Conservation (phyloP, 2,888 invertebrate genomes). For the Dryococelus australis region DNA sequence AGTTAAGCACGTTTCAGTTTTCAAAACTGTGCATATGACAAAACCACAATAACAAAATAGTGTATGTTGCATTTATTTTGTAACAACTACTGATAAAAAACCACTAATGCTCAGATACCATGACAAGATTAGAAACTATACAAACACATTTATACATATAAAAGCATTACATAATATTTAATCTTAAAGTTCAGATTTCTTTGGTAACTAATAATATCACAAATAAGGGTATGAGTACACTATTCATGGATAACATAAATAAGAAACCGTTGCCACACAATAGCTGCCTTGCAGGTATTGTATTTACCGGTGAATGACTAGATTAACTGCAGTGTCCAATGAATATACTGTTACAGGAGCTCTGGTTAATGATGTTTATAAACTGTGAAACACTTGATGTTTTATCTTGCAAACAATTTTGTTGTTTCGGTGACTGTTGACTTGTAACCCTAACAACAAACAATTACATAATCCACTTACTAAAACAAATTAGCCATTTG, state of each 20-base stretch:
- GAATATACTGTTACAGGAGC: not conserved
- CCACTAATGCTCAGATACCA: no score
- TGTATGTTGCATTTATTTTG: no score
- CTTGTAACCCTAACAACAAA: not conserved
- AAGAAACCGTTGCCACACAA: not conserved
- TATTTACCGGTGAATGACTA: not conserved
- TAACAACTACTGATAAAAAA: no score
- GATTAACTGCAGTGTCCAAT: not conserved
- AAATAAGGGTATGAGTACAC: not conserved
- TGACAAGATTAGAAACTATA: no score
- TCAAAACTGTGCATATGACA: no score
- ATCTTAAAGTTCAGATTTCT: not conserved
- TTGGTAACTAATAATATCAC: constrained; percentile 5
- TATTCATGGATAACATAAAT: not conserved
- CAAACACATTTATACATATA: not conserved
- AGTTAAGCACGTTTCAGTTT: no score
- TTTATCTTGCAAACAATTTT: not conserved
- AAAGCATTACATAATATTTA: not conserved
- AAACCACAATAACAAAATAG: no score
- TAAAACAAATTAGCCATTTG: no score
- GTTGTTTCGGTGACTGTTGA: not conserved
- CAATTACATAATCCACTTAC: not conserved
- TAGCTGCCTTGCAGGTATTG: not conserved
- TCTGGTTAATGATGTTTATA: not conserved
- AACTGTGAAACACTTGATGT: not conserved